Base-by-base conservation (phyloP, 2,888 invertebrate genomes). In the Theristus sp. region DNA sequence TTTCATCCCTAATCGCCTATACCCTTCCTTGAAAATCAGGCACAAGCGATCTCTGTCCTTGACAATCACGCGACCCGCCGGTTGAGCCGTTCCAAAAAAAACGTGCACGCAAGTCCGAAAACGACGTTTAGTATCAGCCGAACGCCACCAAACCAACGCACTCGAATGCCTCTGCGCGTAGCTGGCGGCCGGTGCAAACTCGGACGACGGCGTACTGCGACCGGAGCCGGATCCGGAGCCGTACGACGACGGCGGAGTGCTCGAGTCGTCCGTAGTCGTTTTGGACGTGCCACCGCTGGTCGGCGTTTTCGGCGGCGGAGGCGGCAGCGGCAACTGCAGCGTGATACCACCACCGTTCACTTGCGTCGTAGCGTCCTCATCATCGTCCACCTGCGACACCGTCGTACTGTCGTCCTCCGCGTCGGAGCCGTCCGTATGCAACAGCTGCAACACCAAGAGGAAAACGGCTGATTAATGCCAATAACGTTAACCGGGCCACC, bases 281-380 rank as follows among this genome's bases (percentile, higher is more conserved):
- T 6, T 96, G 87, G 73, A 87, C 87, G 54, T 94, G 89, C 78
- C 87, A 84, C 77, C 89, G 96, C 76, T 98, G 96, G 76, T 98
- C 98, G 78, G 93, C 93, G 67, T 98, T 85, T 60, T 98, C 87
- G 17, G 77, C 74, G 22, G 66, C 62, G 46, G 86, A 80, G 77
- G 98, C 98, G 79, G 91, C n/a, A n/a, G 91, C 69, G 90, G 89
- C 62, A 99, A 79, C 74, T 96, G 93, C 31, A 98, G 94, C 80
- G 98, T 98, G 79, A 98, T 93, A n/a, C n/a, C n/a, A n/a, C n/a
- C n/a, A n/a, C n/a, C n/a, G 77, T 98, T 98, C 57, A 98, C 88
- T 81, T 89, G 86, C 74, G 98, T 94, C 62, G 96, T 94, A 64
- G 96, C 96, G 74, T 77, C 62, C 3, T 84, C 83, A 58, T 87